phyloP scores from a whole-genome alignment of 2,888 invertebrate species.

The Meiosimyza decipiens region DNA sequence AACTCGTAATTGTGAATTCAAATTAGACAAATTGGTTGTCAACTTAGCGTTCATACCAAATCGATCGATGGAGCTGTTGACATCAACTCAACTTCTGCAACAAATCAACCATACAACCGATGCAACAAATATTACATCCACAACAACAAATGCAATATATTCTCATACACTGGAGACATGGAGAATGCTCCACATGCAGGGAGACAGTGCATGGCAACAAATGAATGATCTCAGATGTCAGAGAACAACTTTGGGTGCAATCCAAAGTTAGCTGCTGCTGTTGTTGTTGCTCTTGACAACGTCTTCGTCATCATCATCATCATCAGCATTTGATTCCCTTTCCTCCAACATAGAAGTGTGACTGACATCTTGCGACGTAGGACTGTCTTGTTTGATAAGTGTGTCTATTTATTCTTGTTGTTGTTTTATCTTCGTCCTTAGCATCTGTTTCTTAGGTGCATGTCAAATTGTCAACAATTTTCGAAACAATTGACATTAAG shows the following conservation, averaged over 20 bases:
- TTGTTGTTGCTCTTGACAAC: slow-evolving; percentile 13
- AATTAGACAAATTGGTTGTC: slow-evolving; percentile 21
- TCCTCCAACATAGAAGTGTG: slow-evolving; percentile 10
- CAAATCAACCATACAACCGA: slow-evolving; percentile 10
- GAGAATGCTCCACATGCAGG: slow-evolving; percentile 7
- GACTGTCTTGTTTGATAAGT: slow-evolving; percentile 11
- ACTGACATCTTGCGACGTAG: slow-evolving; percentile 27
- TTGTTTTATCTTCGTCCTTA: too few species aligned
- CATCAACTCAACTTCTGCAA: slow-evolving; percentile 17
- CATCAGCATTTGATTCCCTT: not conserved
- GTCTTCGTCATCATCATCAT: slow-evolving; percentile 4
- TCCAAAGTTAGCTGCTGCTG: not conserved
- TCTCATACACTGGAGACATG: slow-evolving; percentile 2
- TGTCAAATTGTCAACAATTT: slow-evolving; percentile 26
- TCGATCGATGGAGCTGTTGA: slow-evolving; percentile 2
- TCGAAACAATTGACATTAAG: slow-evolving; percentile 26
- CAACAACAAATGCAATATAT: slow-evolving; percentile 6
- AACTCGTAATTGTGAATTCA: slow-evolving; percentile 12
- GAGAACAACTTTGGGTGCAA: slow-evolving; percentile 9
- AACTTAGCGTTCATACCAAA: not conserved
- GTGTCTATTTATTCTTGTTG: not conserved
- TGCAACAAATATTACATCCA: not conserved
- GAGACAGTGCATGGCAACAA: not conserved
- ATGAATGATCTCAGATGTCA: slow-evolving; percentile 33
- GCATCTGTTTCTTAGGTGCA: not conserved